Percentiles rank a stretch among this genome's conserved stretches.
phyloP scores from a whole-genome alignment of 1,140 invertebrate species.

The Drosophila dunni region DNA sequence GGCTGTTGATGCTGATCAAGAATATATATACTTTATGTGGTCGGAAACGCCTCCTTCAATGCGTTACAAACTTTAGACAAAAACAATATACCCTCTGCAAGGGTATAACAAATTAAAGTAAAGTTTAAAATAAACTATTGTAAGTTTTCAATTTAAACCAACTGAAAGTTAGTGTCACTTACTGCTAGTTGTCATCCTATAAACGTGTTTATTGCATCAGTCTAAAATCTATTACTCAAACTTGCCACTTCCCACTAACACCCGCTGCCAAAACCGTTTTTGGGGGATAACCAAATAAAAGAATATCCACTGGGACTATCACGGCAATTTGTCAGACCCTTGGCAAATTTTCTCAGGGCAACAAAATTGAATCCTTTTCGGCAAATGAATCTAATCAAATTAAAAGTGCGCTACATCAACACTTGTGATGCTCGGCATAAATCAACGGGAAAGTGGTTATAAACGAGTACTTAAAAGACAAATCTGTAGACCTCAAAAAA shows the following conservation, averaged over 20 bases:
- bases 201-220: slow-evolving; percentile 39
- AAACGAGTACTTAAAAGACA: neutral
- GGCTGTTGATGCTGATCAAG: no score
- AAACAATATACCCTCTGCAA: no score
- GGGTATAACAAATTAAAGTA: no score
- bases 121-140: no score
- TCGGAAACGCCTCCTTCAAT: no score
- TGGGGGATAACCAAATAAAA: slow-evolving; percentile 44
- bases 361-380: slow-evolving; percentile 66
- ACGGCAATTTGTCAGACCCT: slow-evolving; percentile 36
- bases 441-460: slow-evolving; percentile 4
- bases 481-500: neutral
- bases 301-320: slow-evolving; percentile 60
- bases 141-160: no score
- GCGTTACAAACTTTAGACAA: no score
- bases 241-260: neutral
- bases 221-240: slow-evolving; percentile 14
- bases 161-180: neutral
- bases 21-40: no score
- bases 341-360: slow-evolving; percentile 35
- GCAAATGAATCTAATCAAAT: slow-evolving; percentile 77
- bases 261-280: slow-evolving; percentile 6
- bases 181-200: neutral
- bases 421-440: slow-evolving; percentile 6
- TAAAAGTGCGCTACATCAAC: slow-evolving; percentile 56